Evolutionary conservation across 2,797 vertebrate genomes (phyloP).

Genomic region (Numenius phaeopus): DNA sequence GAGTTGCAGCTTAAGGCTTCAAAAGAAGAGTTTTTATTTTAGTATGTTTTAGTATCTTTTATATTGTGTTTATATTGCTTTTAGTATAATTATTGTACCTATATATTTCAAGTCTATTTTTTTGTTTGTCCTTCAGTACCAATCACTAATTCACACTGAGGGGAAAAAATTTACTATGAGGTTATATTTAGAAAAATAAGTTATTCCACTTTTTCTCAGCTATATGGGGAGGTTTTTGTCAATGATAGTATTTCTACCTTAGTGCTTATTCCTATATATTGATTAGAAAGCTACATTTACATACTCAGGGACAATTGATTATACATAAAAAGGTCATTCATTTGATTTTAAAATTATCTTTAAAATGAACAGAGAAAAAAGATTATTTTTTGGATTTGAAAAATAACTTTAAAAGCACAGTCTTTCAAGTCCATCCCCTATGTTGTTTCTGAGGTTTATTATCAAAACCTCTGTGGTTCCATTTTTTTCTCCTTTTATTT

Average conservation of each 20-base stretch:
- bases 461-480: not conserved
- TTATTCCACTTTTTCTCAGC: not conserved
- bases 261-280: slow-evolving; percentile 1
- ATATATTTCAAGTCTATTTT: not conserved
- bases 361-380: not conserved
- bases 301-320: slow-evolving; percentile 36
- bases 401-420: not conserved
- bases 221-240: not conserved
- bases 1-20: not conserved
- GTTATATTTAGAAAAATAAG: not conserved
- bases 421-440: not conserved
- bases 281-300: slow-evolving; percentile 6
- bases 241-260: slow-evolving; percentile 6
- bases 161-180: not conserved
- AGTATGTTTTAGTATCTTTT: not conserved
- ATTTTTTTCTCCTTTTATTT: not conserved
- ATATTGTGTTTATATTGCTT: not conserved
- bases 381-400: not conserved
- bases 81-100: not conserved
- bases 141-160: not conserved
- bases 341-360: not conserved
- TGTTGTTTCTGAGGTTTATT: not conserved
- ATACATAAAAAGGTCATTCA: not conserved
- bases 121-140: not conserved
- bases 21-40: not conserved